Evolutionary conservation across 2,113 vertebrate species (phyloP), one percentile per base, ranked within the genome.

Genomic region (Xiphophorus couchianus): DNA sequence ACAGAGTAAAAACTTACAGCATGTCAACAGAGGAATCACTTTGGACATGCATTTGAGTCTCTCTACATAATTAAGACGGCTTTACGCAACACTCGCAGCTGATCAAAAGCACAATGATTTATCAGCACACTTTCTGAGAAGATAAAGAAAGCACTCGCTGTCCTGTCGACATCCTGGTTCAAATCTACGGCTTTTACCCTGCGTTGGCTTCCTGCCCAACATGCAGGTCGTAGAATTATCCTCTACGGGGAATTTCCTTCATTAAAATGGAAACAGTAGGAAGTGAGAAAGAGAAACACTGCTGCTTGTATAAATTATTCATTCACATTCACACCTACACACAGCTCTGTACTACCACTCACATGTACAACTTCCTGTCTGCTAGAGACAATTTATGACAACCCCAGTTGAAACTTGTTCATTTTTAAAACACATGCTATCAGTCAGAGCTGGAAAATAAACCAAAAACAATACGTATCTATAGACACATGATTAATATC

Each of bases 241-340:
- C 44, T 78, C 54, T 39, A 44, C 10, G 63, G 77, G 77, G 89
- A 74, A 30, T 83, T 73, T 79, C 84, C 51, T 39, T 78, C 75
- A 14, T 82, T 63, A 69, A 80, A 69, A 84, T 62, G 71, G 73
- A 66, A 81, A 81, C 65, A 71, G 62, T 68, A 31, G 48, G 62
- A 78, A 63, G 30, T 61, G 70, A 35, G 28, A 61, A 19, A 69
- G 25, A 60, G 29, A 61, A 5, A 65, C 33, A 33, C 72, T 19
- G 13, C 62, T 72, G 65, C 63, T 48, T 78, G 39, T 58, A 86
- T 93, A 62, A 88, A 92, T 93, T 83, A 93, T 94, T 92, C 68
- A 91, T 91, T 80, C 75, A 80, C 81, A 71, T 67, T 84, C 75
- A 71, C 68, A 81, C 70, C 76, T 78, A 66, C 76, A 79, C 89